Conservation (phyloP, 2,888 invertebrate species). For the Ormyrus thymus region DNA sequence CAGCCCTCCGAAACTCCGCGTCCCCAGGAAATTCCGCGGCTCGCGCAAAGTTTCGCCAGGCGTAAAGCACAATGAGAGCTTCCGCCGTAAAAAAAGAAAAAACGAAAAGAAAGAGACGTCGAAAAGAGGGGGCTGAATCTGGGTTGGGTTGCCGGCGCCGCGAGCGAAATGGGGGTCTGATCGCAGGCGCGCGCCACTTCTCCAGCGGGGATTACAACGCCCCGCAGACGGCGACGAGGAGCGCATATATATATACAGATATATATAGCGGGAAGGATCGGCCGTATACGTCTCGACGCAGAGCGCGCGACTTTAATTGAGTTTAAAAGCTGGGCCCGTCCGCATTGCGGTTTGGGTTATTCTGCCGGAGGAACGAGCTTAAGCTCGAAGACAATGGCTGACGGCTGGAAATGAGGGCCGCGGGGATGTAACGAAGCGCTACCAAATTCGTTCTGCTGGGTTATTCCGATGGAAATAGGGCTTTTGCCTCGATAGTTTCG, state of each 20-base stretch:
- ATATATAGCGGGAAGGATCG: background rate
- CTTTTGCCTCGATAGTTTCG: background rate
- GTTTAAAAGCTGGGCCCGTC: constrained; percentile 59
- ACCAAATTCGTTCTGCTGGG: too few relatives aligned
- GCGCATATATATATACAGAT: too few relatives aligned
- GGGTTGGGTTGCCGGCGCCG: constrained; percentile 2
- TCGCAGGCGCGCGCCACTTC: background rate
- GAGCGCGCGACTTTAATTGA: constrained; percentile 58
- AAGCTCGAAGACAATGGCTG: constrained; percentile 20
- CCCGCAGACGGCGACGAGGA: background rate
- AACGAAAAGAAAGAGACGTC: constrained; percentile 3
- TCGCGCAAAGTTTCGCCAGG: constrained; percentile 29
- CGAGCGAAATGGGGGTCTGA: constrained; percentile 2
- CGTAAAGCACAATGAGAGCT: constrained; percentile 10
- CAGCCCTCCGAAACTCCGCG: background rate
- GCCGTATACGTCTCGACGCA: constrained; percentile 42
- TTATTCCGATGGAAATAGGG: too few relatives aligned
- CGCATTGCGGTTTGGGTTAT: constrained; percentile 51
- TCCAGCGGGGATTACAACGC: background rate
- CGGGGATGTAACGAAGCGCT: background rate
- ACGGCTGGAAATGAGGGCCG: constrained; percentile 14
- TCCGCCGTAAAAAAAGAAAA: background rate
- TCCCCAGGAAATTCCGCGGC: constrained; percentile 12
- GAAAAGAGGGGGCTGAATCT: background rate
- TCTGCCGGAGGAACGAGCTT: constrained; percentile 12